Evolutionary conservation across 1,140 invertebrate species (phyloP).

Genomic region (Heliconius nattereri): DNA sequence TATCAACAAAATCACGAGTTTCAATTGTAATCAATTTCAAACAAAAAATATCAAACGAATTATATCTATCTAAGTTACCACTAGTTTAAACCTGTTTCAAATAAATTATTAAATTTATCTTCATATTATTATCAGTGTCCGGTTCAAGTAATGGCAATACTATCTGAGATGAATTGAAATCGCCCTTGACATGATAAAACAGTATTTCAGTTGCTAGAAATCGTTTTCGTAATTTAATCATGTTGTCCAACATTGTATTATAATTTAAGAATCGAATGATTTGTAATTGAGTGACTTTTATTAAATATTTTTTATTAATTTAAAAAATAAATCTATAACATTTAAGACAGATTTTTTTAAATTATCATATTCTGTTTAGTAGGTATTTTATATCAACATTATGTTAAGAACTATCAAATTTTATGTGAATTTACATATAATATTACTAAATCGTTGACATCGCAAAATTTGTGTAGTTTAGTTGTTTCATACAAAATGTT

Average conservation of each 20-base stretch:
- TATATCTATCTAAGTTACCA: constrained; percentile 2
- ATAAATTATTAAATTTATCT: constrained; percentile 19
- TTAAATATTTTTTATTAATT: too few species aligned
- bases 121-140: constrained; percentile 22
- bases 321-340: too few species aligned
- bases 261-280: not conserved
- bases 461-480: too few species aligned
- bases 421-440: not conserved
- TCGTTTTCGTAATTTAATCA: constrained; percentile 13
- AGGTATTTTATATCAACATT: too few species aligned
- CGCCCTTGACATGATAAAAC: constrained; percentile 12
- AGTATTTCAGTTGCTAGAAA: not conserved
- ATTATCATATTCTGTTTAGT: too few species aligned
- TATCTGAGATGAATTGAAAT: constrained; percentile 14
- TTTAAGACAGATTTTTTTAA: too few species aligned
- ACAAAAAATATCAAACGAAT: not conserved
- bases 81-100: constrained; percentile 11
- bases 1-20: not conserved
- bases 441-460: not conserved
- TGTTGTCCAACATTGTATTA: not conserved
- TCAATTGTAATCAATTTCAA: too few species aligned
- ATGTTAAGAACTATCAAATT: too few species aligned
- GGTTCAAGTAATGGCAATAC: constrained; percentile 14
- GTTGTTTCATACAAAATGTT: too few species aligned
- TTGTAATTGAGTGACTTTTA: not conserved